Conservation (phyloP, 2,113 vertebrate genomes). For the Cyprinodon variegatus region DNA sequence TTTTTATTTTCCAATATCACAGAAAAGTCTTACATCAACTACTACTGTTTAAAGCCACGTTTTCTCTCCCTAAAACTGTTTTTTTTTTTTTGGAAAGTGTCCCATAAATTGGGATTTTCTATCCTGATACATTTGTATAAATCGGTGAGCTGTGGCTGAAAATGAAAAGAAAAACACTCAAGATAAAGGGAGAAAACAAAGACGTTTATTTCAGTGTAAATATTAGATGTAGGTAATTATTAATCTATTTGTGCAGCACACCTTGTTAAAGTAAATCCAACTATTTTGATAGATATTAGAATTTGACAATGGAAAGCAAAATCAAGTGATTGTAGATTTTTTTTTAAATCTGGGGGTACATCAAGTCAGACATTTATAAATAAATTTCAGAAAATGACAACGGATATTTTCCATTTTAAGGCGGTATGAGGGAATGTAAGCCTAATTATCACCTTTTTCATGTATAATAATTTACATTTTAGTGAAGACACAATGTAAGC, state of each 20-base stretch:
- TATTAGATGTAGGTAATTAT: slow-evolving; percentile 63
- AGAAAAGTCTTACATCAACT: slow-evolving; percentile 33
- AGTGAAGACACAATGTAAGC: slow-evolving; percentile 4
- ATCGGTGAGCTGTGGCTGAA: slow-evolving; percentile 37
- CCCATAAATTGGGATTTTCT: slow-evolving; percentile 1
- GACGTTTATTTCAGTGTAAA: slow-evolving; percentile 65
- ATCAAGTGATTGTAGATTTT: slow-evolving; percentile 41
- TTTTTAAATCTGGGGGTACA: slow-evolving; percentile 47
- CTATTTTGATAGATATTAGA: slow-evolving; percentile 28
- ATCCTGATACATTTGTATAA: slow-evolving; percentile 16
- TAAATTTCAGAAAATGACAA: background rate
- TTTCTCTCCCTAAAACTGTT: slow-evolving; percentile 39
- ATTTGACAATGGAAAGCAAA: slow-evolving; percentile 46
- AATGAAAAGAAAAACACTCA: slow-evolving; percentile 52
- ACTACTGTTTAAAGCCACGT: slow-evolving; percentile 45
- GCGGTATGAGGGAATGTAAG: slow-evolving; percentile 11
- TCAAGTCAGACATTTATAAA: slow-evolving; percentile 15
- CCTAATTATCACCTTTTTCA: slow-evolving; percentile 2
- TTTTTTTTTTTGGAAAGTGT: slow-evolving; percentile 49
- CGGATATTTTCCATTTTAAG: background rate
- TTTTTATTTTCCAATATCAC: slow-evolving; percentile 51
- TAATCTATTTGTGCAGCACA: slow-evolving; percentile 52
- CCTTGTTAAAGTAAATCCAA: slow-evolving; percentile 52
- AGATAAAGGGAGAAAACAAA: slow-evolving; percentile 42
- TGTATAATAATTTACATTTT: slow-evolving; percentile 10